These are phyloP conservation scores for Echeneis naucrates DNA, from an alignment of 2,797 vertebrate species.

Conservation along the genomic window DNA sequence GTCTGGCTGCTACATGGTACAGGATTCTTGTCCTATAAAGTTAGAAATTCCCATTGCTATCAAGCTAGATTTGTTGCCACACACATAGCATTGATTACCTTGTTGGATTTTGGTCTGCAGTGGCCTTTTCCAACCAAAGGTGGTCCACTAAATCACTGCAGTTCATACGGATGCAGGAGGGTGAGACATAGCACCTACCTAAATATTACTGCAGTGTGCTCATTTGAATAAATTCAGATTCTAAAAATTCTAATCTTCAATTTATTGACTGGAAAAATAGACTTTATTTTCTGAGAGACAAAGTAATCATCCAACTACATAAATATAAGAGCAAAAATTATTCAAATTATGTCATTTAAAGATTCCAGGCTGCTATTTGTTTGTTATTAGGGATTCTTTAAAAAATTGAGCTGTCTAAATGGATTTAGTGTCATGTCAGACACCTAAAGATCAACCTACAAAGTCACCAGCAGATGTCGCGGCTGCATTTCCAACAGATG, in stretches of 20 bases:
- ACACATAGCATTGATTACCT: too few species aligned
- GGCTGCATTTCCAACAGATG: slow-evolving; percentile 20
- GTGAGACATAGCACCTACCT: too few species aligned
- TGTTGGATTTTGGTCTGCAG: too few species aligned
- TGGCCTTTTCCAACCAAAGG: too few species aligned
- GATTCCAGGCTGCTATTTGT: not conserved
- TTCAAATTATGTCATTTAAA: not conserved
- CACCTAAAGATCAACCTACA: not conserved
- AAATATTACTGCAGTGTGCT: too few species aligned
- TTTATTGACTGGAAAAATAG: not conserved
- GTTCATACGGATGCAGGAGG: too few species aligned
- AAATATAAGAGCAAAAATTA: not conserved
- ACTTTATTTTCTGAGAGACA: not conserved
- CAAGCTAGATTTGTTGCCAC: too few species aligned
- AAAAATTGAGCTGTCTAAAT: not conserved
- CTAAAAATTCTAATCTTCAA: not conserved
- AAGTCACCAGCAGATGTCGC: slow-evolving; percentile 64
- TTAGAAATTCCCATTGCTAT: slow-evolving; percentile 9
- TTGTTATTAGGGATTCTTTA: not conserved
- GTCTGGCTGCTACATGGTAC: not conserved
- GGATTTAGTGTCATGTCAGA: not conserved
- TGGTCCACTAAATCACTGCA: too few species aligned
- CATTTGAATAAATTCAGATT: not conserved
- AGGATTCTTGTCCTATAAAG: not conserved
- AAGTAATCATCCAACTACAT: not conserved